Evolutionary conservation across 2,113 vertebrate genomes (phyloP), one percentile per base, ranked within the genome.

Genomic region (Onychorhynchus coronatus): DNA sequence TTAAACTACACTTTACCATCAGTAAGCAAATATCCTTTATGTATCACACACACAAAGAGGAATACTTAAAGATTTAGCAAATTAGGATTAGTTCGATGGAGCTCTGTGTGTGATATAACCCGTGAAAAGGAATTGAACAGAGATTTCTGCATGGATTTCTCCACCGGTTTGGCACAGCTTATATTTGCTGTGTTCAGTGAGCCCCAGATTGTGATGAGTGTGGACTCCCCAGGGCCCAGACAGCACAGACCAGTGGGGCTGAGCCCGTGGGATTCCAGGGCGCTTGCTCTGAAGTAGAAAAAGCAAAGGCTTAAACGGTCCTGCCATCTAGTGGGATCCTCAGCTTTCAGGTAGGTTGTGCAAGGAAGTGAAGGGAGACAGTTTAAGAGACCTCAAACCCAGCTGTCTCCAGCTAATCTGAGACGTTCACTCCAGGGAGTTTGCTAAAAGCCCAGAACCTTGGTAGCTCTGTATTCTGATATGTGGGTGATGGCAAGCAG

Each of bases 281-380:
- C 16, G 3, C 33, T 70, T 66, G 11, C 20, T 87, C 20, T 31
- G 22, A 55, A 73, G 23, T n/a, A 75, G 49, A 70, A 88, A 67
- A 5, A 87, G 16, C 44, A 63, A 78, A 85, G 58, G 35, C 78
- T 96, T 88, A 76, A 86, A 49, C 88, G 44, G 71, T 79, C 35
- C 90, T 97, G 93, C 93, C 96, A 90, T 25, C 95, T 95, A 96
- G 96, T 93, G 96, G 92, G 71, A 31, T 56, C 20, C 20, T 65
- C 31, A 68, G 44, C 7, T 50, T 72, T 8, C 58, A 17, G 27
- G 56, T 17, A 33, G 44, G 42, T 56, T 79, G 25, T n/a, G 28
- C 28, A 14, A 41, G 5, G 11, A 49, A 22, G 13, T 4, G 52
- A 42, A 66, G 16, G 20, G 22, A n/a, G 12, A 15, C 3, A 19